Evolutionary conservation across 1,140 invertebrate genomes (phyloP), one percentile per base, ranked within the genome.

Genomic region (Scylla paramamosain): DNA sequence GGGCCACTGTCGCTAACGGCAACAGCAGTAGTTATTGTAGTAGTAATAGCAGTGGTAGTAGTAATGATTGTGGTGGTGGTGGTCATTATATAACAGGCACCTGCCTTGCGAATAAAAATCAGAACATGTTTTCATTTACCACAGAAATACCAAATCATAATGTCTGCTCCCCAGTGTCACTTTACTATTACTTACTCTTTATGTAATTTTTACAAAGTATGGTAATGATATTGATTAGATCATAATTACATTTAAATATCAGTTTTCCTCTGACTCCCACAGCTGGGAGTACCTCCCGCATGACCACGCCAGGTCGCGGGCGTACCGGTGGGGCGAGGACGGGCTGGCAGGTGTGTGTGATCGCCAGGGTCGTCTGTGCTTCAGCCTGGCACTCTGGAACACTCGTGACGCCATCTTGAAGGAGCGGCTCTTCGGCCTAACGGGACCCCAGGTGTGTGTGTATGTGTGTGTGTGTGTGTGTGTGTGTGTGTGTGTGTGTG

Each of bases 271-370:
- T 39, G 39, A 39, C 39, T 31, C 45, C 8, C 94, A 96, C 96
- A 97, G 97, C 94, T 97, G 97, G 97, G 96, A 96, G n/a, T 97
- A 97, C 92, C 96, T 97, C 28, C 96, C 97, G 0, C 97, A 97
- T 95, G 97, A 97, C 90, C 95, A 97, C 90, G 96, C 97, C 29
- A 94, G 96, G 16, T 97, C 96, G 16, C 95, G 97, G 45, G 96
- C 97, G 12, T 97, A 97, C 94, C 93, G 97, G 2, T 97, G 97
- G 97, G 97, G 97, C n/a, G 97, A 97, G 93, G 97, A 97, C 95
- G 97, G 97, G 0, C 95, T 97, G 0, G 95, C 97, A 32, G 97
- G 97, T 31, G 96, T 97, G 46, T 96, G 96, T 92, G 97, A 97
- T 96, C 93, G 96, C 28, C 96, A 97, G 91, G 96, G 96, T 28